Evolutionary conservation across 2,797 vertebrate species (phyloP), one percentile per base, ranked within the genome.

Genomic region (Darevskia nairensis): DNA sequence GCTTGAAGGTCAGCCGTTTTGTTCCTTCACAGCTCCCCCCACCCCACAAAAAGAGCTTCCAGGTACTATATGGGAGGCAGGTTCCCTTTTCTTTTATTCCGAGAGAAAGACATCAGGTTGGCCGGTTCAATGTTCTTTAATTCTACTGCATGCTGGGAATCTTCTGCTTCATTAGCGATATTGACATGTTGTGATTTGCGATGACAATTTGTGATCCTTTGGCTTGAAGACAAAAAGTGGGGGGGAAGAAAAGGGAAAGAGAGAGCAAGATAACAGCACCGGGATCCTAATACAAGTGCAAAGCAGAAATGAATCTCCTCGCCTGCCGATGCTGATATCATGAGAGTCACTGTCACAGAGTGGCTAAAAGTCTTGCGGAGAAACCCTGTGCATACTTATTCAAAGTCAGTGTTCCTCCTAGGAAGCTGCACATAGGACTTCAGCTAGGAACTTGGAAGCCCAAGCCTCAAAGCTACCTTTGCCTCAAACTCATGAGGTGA

Each of bases 101-200:
- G 93, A 89, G 90, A 90, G 76, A 86, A 90, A 91, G 85, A 80
- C 82, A 82, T 85, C 84, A 64, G 77, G 83, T 89, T 66, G 88
- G 89, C 75, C 75, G 84, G 96, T 96, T 97, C 80, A 84, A 93
- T 92, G 94, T 93, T 93, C 95, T 96, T 96, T 97, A 94, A 97
- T 97, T 94, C 95, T 90, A 91, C 89, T 94, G 94, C 94, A 91
- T 93, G 95, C 97, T 94, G 94, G 69, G 41, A 92, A 95, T 96
- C 95, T 95, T 93, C 95, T 92, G 91, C 95, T 97, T 97, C 95
- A 95, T 97, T 96, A 97, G 94, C 94, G 69, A 83, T 96, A 97
- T 96, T 89, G 96, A 96, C 95, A 96, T 89, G 93, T 44, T 86
- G 93, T 95, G 96, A 97, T 97, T 92, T 68, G 83, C 29, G 68